Conservation (phyloP, 1,140 invertebrate genomes). For the Aphaenogaster floridana region DNA sequence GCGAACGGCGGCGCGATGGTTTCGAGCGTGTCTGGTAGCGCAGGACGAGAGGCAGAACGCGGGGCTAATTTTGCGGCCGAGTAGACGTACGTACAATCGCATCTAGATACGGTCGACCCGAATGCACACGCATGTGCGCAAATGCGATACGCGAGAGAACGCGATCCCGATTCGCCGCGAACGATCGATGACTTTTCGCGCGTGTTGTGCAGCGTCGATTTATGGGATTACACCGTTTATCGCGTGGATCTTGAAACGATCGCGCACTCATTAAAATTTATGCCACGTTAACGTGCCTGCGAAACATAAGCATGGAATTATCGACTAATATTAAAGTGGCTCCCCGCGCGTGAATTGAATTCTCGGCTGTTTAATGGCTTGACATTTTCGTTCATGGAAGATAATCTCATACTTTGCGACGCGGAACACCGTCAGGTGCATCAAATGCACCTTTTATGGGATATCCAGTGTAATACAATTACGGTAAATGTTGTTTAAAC, state of each 20-base stretch:
- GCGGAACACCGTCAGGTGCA: neutral
- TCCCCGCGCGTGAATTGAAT: neutral
- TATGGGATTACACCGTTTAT: constrained; percentile 9
- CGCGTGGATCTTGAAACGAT: constrained; percentile 8
- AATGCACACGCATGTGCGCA: constrained; percentile 67
- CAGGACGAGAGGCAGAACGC: constrained; percentile 50
- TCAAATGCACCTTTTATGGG: constrained; percentile 26
- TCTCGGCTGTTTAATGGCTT: constrained; percentile 12
- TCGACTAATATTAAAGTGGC: neutral
- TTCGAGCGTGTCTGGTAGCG: constrained; percentile 51
- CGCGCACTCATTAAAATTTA: constrained; percentile 3
- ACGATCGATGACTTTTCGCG: constrained; percentile 46
- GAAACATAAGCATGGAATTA: neutral
- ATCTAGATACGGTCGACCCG: constrained; percentile 44
- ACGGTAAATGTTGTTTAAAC: constrained; percentile 38
- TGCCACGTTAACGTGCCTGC: neutral
- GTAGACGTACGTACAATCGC: constrained; percentile 23
- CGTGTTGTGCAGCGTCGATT: constrained; percentile 34
- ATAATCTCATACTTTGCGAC: constrained; percentile 5
- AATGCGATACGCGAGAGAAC: constrained; percentile 46
- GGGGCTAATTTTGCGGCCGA: constrained; percentile 66
- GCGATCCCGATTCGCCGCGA: constrained; percentile 47
- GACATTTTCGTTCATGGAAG: neutral
- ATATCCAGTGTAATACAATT: neutral
- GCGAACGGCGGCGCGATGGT: neutral